Evolutionary conservation across 2,888 invertebrate species (phyloP), one percentile per base, ranked within the genome.

Genomic region (Oxycera nigricornis): DNA sequence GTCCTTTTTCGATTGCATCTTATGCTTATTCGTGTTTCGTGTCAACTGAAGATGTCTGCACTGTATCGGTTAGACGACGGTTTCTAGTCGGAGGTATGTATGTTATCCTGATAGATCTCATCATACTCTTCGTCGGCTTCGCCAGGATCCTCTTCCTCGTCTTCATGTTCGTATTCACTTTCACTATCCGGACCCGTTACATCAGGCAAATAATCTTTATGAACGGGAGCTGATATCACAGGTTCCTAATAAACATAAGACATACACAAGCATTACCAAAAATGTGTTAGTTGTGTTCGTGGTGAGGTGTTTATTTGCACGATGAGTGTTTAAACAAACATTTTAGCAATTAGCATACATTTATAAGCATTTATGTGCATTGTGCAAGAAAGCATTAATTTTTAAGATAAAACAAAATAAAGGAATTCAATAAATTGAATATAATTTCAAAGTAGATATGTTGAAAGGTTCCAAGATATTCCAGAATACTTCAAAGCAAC

Each of bases 101-200:
- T 82, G 82, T 85, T 84, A 78, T 86, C 86, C 79, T 84, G 84
- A 81, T 86, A 89, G 85, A 65, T 39, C 22, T 85, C 91, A 88
- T 89, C 89, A 79, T 90, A 89, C 80, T 90, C 90, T 75, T 89
- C 89, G 79, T 88, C 87, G 75, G 82, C 87, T 78, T 89, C 89
- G 74, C 89, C 89, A 76, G 89, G 89, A 79, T 89, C 88, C 72
- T 86, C 84, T 72, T 87, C 87, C 62, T 87, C 85, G 57, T 84
- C 84, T 31, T 84, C 84, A 74, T 85, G 86, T 73, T 88, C 88
- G 78, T 89, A 88, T 78, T 82, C 88, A 81, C 83, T 89, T 82
- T 79, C 85, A 35, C 26, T 61, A 78, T 89, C 89, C 77, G 88
- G 88, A 78, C 88, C 88, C 73, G 88, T 88, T 77, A 86, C 85